Percentiles rank a stretch among this genome's conserved stretches.
These are phyloP conservation scores for Herminia tarsipennalis DNA, from an alignment of 2,888 invertebrate species.

Conservation along the genomic window DNA sequence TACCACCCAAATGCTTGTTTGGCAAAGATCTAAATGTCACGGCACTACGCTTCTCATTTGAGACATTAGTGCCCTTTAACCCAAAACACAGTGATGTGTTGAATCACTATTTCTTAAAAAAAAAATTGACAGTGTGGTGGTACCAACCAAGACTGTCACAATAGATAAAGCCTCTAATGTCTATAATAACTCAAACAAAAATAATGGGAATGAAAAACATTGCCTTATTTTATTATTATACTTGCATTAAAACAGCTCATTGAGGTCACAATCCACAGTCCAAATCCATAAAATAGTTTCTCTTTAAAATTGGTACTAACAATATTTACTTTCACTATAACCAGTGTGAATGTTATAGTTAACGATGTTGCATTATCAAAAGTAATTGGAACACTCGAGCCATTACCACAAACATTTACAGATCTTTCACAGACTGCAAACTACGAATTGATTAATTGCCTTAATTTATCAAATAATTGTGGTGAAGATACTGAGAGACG, in stretches of 20 bases:
- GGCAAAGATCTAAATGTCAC: too few relatives aligned
- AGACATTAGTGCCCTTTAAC: too few relatives aligned
- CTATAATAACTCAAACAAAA: too few relatives aligned
- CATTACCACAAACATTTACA: constrained; percentile 17
- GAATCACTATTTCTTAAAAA: too few relatives aligned
- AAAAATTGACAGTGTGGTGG: too few relatives aligned
- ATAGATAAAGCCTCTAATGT: too few relatives aligned
- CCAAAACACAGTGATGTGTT: too few relatives aligned
- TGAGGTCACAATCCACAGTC: constrained; percentile 7
- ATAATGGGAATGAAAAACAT: background rate
- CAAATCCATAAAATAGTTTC: constrained; percentile 8
- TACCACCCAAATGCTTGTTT: too few relatives aligned
- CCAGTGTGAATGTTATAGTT: constrained; percentile 9
- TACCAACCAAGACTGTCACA: too few relatives aligned
- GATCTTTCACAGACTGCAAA: constrained; percentile 22
- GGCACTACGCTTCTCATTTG: too few relatives aligned
- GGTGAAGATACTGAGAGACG: constrained; percentile 34
- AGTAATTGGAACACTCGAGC: constrained; percentile 15
- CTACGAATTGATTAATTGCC: constrained; percentile 35
- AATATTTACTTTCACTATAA: constrained; percentile 16
- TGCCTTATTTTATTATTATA: background rate
- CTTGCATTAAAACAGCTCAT: constrained; percentile 1
- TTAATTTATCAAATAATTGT: constrained; percentile 41
- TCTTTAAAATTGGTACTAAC: constrained; percentile 7
- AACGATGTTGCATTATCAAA: constrained; percentile 21